Percentiles rank a stretch among this genome's conserved stretches.
Evolutionary conservation across 2,888 invertebrate genomes (phyloP).

Genomic region (Orchesella flavescens): DNA sequence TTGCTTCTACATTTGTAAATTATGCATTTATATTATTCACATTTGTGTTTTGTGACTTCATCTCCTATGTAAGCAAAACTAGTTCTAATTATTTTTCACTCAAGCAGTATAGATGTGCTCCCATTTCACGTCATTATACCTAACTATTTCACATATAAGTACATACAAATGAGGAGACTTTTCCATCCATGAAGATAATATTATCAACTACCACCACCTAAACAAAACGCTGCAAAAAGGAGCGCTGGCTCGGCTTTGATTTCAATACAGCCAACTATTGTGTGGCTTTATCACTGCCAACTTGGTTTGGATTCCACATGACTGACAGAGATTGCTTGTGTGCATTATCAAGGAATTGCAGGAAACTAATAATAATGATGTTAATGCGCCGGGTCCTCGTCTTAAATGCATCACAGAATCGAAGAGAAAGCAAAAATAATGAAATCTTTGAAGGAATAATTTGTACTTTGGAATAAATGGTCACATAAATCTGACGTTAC

Average conservation of each 20-base stretch:
- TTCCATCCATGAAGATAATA: no score
- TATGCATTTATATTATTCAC: not conserved
- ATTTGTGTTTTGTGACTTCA: not conserved
- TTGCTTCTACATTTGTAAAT: conserved; percentile 3
- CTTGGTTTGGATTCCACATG: no score
- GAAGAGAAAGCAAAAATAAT: conserved; percentile 23
- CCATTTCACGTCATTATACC: conserved; percentile 6
- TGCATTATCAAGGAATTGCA: not conserved
- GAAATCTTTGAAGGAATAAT: conserved; percentile 16
- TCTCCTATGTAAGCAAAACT: conserved; percentile 15
- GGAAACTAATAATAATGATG: not conserved
- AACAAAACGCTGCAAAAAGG: no score
- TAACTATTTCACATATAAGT: not conserved
- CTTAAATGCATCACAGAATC: not conserved
- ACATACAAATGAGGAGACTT: not conserved
- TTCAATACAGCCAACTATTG: no score
- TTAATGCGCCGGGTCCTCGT: not conserved
- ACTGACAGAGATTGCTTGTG: not conserved
- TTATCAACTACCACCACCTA: no score
- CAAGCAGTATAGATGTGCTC: not conserved
- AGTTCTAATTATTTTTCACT: conserved; percentile 21
- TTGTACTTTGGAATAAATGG: conserved; percentile 15
- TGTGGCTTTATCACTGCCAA: no score
- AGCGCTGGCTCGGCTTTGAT: no score
- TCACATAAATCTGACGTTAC: conserved; percentile 13